Percentiles rank a stretch among this genome's conserved stretches.
Evolutionary conservation across 1,140 invertebrate genomes (phyloP).

Genomic region (Neodiprion virginianus): DNA sequence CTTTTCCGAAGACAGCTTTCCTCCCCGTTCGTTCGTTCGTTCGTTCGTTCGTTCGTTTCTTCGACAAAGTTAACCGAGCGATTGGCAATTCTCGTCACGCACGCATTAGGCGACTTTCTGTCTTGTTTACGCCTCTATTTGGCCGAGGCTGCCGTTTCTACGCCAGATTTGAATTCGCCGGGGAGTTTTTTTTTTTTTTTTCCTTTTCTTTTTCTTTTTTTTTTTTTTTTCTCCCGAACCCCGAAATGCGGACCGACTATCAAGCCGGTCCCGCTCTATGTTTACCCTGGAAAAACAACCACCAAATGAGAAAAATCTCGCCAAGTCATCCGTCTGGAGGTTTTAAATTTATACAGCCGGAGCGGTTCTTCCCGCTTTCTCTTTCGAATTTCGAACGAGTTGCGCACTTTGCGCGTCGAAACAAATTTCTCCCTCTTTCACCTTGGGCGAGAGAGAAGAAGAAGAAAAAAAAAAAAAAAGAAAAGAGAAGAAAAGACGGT

Average conservation of each 20-base stretch:
- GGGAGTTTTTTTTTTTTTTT: conserved; percentile 18
- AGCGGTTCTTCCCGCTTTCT: not conserved
- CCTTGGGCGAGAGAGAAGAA: not conserved
- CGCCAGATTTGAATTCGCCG: conserved; percentile 36
- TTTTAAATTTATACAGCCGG: not conserved
- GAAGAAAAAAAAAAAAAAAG: not conserved
- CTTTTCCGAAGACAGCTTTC: not conserved
- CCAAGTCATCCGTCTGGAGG: not conserved
- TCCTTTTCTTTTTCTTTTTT: conserved; percentile 24
- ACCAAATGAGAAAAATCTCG: conserved; percentile 6
- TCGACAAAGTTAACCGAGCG: not conserved
- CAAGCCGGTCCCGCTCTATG: conserved; percentile 17
- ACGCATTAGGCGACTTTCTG: conserved; percentile 28
- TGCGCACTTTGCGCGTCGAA: not conserved
- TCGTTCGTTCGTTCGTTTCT: not conserved
- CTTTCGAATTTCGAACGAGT: not conserved
- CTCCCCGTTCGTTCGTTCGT: not conserved
- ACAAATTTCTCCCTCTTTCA: too few relatives aligned
- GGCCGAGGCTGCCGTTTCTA: conserved; percentile 19
- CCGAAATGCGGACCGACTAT: conserved; percentile 8
- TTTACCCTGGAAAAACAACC: conserved; percentile 38
- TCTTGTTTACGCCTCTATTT: conserved; percentile 40
- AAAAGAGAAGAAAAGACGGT: not conserved
- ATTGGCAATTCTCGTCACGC: conserved; percentile 34
- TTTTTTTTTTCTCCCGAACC: conserved; percentile 15